These are phyloP conservation scores for Ciconia stormi DNA, from an alignment of 2,113 vertebrate species.

Conservation along the genomic window DNA sequence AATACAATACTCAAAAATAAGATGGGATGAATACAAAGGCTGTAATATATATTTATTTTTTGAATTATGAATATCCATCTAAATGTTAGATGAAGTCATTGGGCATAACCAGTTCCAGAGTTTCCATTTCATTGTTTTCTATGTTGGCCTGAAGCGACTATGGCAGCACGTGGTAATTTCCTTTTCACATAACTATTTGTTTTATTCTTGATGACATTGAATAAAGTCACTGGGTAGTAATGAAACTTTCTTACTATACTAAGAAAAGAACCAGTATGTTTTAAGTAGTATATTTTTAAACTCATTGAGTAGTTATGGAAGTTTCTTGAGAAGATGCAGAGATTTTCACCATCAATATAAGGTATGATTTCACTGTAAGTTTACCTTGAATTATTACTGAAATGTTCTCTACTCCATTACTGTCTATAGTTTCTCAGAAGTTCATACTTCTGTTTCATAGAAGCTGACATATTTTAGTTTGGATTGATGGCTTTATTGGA, in stretches of 20 bases:
- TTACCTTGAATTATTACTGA: background rate
- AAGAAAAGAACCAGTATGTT: background rate
- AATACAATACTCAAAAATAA: background rate
- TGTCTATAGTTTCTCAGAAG: background rate
- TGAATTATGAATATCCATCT: background rate
- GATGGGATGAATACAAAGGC: background rate
- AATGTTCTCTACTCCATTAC: background rate
- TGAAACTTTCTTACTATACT: background rate
- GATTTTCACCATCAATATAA: background rate
- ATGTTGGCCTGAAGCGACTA: background rate
- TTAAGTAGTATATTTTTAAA: background rate
- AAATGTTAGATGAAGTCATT: constrained; percentile 1
- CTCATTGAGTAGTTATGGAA: background rate
- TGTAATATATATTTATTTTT: background rate
- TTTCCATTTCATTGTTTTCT: background rate
- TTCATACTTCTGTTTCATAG: background rate
- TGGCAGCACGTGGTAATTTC: background rate
- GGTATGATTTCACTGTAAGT: background rate
- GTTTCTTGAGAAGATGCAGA: background rate
- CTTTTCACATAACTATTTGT: background rate
- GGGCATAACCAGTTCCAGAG: background rate
- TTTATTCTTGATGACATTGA: background rate
- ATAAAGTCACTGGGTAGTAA: background rate
- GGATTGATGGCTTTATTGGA: background rate
- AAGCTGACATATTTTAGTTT: background rate